Conservation (phyloP, 2,113 vertebrate genomes). For the Sceloporus undulatus region DNA sequence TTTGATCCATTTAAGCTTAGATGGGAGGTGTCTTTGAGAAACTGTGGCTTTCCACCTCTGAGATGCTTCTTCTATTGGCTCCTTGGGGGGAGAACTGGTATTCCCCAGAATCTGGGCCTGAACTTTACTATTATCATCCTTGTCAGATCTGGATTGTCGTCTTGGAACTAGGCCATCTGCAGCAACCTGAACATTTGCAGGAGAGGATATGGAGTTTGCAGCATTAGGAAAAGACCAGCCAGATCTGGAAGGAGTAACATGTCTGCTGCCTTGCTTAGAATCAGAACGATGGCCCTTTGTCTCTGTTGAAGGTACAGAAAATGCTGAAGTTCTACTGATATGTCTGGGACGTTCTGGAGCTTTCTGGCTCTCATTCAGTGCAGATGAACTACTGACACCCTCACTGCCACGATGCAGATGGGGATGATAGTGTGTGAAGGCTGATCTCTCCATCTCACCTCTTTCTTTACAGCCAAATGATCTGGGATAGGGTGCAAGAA, state of each 20-base stretch:
- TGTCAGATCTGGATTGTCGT: conserved; percentile 42
- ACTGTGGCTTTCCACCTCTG: conserved; percentile 55
- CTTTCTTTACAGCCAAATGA: conserved; percentile 63
- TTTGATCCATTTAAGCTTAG: conserved; percentile 59
- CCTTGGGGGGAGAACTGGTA: conserved; percentile 60
- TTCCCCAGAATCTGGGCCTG: conserved; percentile 40
- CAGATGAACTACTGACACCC: accelerated
- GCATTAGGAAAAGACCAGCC: conserved; percentile 31
- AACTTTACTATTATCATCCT: background rate
- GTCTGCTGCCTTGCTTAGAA: conserved; percentile 63
- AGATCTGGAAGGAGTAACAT: conserved; percentile 43
- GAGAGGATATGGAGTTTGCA: conserved; percentile 1
- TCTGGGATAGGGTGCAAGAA: conserved; percentile 62
- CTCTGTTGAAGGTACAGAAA: conserved; percentile 47
- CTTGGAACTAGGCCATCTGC: conserved; percentile 39
- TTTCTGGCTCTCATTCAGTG: conserved; percentile 31
- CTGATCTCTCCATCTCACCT: conserved; percentile 58
- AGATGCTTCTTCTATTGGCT: conserved; percentile 52
- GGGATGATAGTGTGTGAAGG: conserved; percentile 49
- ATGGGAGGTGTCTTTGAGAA: conserved; percentile 56
- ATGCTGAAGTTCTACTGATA: conserved; percentile 59
- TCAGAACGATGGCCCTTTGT: conserved; percentile 49
- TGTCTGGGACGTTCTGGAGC: conserved; percentile 59
- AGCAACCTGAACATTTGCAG: conserved; percentile 22
- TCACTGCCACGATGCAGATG: conserved; percentile 40